Evolutionary conservation across 2,113 vertebrate genomes (phyloP), one percentile per base, ranked within the genome.

Genomic region (Sebastes schlegelii): DNA sequence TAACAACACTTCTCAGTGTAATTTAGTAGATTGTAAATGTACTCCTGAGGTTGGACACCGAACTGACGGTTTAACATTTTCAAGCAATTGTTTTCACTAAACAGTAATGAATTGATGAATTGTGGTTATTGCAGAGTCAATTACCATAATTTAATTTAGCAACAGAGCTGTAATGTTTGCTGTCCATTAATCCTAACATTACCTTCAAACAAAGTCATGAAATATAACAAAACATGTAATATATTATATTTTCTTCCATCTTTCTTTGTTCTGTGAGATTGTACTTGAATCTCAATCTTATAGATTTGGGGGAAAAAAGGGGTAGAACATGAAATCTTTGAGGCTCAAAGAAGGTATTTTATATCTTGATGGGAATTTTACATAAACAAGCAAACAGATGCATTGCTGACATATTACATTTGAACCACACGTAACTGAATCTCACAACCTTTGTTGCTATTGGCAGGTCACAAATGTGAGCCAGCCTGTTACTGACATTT

Each of bases 391-490:
- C 9, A 16, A 43, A 57, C 42, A 69, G 12, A 23, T 48, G 2
- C 42, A 48, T 46, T 7, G 17, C 7, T 72, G n/a, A 65, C 58
- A 13, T 26, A 12, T 13, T 46, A 10, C 6, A 69, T 42, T 49
- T n/a, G 26, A 64, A 57, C 4, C 9, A 63, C 2, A 3, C 10
- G n/a, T n/a, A 43, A 40, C 12, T 34, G 14, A 62, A 14, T 64
- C 11, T 65, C 12, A 49, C 17, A 49, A 46, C 69, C 23, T 52
- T 42, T 60, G 6, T 49, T 74, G 26, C 12, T 11, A 21, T 13
- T 60, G 58, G 4, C 42, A 69, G 54, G 23, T 54, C 49, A n/a
- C 21, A 77, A 13, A 77, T 58, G 10, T 55, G 51, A 66, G 52
- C 8, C 21, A 11, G n/a, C 14, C 4, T 8, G 7, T 1, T 26